Conservation (phyloP, 2,888 invertebrate species). For the Pyrrhosoma nymphula region DNA sequence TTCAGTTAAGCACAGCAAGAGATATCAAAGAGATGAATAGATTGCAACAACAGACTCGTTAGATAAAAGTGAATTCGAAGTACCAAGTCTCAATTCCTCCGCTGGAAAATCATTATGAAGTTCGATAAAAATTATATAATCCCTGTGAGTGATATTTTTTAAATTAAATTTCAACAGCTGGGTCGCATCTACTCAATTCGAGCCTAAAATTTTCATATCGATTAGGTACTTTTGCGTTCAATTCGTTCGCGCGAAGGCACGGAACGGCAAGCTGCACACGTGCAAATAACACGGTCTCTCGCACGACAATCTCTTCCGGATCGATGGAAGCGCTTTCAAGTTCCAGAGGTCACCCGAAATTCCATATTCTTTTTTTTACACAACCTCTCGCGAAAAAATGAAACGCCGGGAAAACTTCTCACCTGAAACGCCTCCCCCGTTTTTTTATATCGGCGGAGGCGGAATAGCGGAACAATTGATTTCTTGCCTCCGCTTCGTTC, state of each 20-base stretch:
- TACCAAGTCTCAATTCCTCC: too few species aligned
- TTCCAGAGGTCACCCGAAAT: not conserved
- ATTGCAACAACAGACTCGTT: too few species aligned
- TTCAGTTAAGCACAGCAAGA: too few species aligned
- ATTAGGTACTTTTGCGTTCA: not conserved
- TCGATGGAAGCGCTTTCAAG: not conserved
- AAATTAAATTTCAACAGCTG: too few species aligned
- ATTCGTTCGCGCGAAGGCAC: not conserved
- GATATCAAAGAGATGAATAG: too few species aligned
- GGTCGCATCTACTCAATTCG: too few species aligned
- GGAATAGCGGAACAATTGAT: not conserved
- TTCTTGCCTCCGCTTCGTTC: not conserved
- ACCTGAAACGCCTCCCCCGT: not conserved
- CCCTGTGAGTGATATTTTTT: too few species aligned
- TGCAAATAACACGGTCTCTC: not conserved
- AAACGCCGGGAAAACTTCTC: not conserved
- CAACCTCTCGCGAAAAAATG: not conserved
- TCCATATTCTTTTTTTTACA: not conserved
- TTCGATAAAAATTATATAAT: too few species aligned
- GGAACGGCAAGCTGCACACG: not conserved
- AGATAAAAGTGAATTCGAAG: too few species aligned
- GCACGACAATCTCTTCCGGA: not conserved
- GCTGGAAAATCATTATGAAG: too few species aligned
- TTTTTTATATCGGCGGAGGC: not conserved
- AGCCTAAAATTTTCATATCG: too few species aligned